phyloP scores from a whole-genome alignment of 2,888 invertebrate genomes.

The Aspidapion aeneum region DNA sequence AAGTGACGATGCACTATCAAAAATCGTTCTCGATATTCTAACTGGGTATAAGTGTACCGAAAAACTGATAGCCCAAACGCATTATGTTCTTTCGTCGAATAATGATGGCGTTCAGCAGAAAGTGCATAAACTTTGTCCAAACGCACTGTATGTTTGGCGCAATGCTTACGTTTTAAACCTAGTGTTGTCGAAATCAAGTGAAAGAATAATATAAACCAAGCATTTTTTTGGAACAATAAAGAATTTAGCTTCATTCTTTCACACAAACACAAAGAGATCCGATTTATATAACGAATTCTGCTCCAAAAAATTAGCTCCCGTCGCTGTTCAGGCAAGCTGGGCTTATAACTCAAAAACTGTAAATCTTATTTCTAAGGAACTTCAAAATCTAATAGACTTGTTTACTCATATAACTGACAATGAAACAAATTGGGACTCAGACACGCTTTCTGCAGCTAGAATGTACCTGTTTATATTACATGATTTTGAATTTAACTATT shows the following conservation, averaged over 20 bases:
- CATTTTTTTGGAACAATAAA: conserved; percentile 32
- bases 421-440: conserved; percentile 6
- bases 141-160: conserved; percentile 21
- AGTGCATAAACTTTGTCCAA: conserved; percentile 28
- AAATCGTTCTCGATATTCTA: conserved; percentile 25
- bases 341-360: conserved; percentile 16
- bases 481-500: conserved; percentile 13
- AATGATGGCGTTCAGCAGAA: conserved; percentile 35
- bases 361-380: conserved; percentile 9
- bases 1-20: conserved; percentile 26
- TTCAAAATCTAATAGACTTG: conserved; percentile 3
- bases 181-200: conserved; percentile 29
- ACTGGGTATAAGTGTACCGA: conserved; percentile 26
- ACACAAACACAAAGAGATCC: conserved; percentile 28
- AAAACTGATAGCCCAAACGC: conserved; percentile 37
- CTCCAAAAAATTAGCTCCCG: conserved; percentile 20
- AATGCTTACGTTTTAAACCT: conserved; percentile 22
- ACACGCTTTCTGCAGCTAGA: conserved; percentile 6
- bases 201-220: conserved; percentile 29
- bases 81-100: conserved; percentile 33
- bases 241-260: conserved; percentile 32
- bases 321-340: conserved; percentile 26
- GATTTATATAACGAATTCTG: conserved; percentile 15
- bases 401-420: conserved; percentile 2
- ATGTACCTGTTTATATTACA: conserved; percentile 8